These are phyloP conservation scores for Vimba vimba DNA, from an alignment of 2,113 vertebrate genomes.

Conservation along the genomic window DNA sequence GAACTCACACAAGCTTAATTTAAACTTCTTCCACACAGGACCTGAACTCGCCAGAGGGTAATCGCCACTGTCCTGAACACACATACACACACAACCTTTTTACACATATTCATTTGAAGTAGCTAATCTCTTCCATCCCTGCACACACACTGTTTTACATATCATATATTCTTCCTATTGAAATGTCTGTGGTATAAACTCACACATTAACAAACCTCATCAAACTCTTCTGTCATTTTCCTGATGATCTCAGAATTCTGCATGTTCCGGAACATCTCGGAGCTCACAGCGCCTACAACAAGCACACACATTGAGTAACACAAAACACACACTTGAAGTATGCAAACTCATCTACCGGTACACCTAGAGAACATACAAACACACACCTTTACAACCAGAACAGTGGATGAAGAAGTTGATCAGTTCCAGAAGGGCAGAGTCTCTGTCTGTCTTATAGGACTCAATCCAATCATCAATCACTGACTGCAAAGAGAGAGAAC, in stretches of 20 bases:
- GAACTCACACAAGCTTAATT: conserved; percentile 98
- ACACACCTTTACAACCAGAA: conserved; percentile 97
- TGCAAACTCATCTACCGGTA: not conserved
- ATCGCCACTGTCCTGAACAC: conserved; percentile 94
- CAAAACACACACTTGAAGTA: not conserved
- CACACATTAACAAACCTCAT: conserved; percentile 88
- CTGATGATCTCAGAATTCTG: conserved; percentile 99
- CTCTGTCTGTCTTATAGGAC: conserved; percentile 95
- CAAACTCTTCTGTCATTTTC: conserved; percentile 99
- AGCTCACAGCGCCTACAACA: conserved; percentile 91
- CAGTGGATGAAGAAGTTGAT: conserved; percentile 99
- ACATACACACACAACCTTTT: conserved; percentile 52
- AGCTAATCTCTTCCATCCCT: not conserved
- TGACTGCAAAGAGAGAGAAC: conserved; percentile 79
- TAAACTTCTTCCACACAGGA: conserved; percentile 99
- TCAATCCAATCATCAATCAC: conserved; percentile 99
- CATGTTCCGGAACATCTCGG: conserved; percentile 99
- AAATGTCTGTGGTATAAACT: not conserved
- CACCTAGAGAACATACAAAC: not conserved
- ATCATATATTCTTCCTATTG: not conserved
- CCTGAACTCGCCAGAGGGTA: conserved; percentile 98
- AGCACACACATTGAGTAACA: conserved; percentile 22
- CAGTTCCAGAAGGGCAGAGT: conserved; percentile 96
- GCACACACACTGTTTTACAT: not conserved
- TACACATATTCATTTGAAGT: not conserved